Evolutionary conservation across 2,113 vertebrate genomes (phyloP), one percentile per base, ranked within the genome.

Genomic region (Oreochromis aureus): DNA sequence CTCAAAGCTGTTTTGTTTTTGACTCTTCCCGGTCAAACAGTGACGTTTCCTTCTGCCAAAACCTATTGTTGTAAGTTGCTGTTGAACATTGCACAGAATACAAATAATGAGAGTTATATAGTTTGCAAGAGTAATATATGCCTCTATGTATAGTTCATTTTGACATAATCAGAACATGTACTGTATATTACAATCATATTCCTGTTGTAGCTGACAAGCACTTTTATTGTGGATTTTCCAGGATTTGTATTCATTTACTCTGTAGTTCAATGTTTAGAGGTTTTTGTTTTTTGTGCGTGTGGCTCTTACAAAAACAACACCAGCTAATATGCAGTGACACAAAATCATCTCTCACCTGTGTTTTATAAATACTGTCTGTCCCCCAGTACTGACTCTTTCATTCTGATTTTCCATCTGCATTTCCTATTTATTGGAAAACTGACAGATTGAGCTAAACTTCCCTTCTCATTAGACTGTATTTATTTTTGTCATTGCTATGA

Each of bases 41-140:
- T 86, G 22, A 89, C 39, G 22, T 91, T 71, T 80, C 84, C 90
- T 87, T 89, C 88, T 82, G 90, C 91, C 93, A 91, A 91, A 94
- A 87, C n/a, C 48, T 91, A 63, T 78, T 32, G 69, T 87, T 61
- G 84, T 91, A 81, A 86, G 79, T 92, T 89, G 91, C 91, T 83
- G 84, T 93, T 92, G 84, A 91, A 92, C 87, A 83, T 92, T 94
- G 93, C 89, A 95, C 90, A 94, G 88, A 95, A 87, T 80, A 88
- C 84, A 90, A 92, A 91, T 89, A 89, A 76, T 91, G 92, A 92
- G 61, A 93, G 82, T 92, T 94, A 78, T 94, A 91, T 94, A 87
- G 90, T 94, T 95, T 94, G 90, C 81, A 80, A 94, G 86, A 94
- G 86, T 95, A 94, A 94, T 94, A 93, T 95, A 94, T 93, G 86